Percentiles rank a stretch among this genome's conserved stretches.
phyloP scores from a whole-genome alignment of 1,140 invertebrate genomes.

The Drosophila equinoxialis region DNA sequence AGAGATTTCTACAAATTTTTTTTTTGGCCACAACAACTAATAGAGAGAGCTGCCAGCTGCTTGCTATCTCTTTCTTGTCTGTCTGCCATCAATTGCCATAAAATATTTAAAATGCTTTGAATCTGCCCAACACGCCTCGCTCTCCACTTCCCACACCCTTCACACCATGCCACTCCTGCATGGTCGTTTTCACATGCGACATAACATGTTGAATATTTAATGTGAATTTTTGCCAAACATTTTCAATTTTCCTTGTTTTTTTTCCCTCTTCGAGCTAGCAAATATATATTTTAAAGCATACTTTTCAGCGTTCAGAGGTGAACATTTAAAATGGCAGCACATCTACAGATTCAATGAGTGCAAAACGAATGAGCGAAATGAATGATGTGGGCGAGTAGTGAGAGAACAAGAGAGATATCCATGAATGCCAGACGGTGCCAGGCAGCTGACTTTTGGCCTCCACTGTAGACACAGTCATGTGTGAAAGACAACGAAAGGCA shows the following conservation, averaged over 20 bases:
- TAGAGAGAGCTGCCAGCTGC: constrained; percentile 29
- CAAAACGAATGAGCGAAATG: too few relatives aligned
- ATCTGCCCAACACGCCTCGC: constrained; percentile 1
- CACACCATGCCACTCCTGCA: constrained; percentile 1
- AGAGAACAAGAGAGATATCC: constrained; percentile 4
- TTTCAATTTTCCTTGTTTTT: constrained; percentile 44
- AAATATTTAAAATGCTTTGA: constrained; percentile 74
- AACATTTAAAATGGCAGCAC: constrained; percentile 48
- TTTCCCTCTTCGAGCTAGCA: constrained; percentile 19
- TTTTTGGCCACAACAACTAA: constrained; percentile 54
- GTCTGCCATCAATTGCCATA: constrained; percentile 63
- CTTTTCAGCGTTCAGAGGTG: constrained; percentile 42
- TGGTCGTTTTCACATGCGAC: constrained; percentile 60
- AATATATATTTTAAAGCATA: constrained; percentile 70
- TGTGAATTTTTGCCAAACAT: constrained; percentile 59
- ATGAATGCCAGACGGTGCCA: constrained; percentile 39
- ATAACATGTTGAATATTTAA: constrained; percentile 77
- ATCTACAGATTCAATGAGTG: constrained; percentile 28
- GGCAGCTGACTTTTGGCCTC: constrained; percentile 58
- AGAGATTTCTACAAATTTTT: constrained; percentile 21
- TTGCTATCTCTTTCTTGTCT: constrained; percentile 14
- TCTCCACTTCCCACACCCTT: not conserved
- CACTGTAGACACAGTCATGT: constrained; percentile 23
- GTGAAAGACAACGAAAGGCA: constrained; percentile 39
- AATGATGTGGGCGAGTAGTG: not conserved